Percentiles rank a stretch among this genome's conserved stretches.
phyloP scores from a whole-genome alignment of 2,113 vertebrate genomes.

The Ophthalmolycus amberensis region DNA sequence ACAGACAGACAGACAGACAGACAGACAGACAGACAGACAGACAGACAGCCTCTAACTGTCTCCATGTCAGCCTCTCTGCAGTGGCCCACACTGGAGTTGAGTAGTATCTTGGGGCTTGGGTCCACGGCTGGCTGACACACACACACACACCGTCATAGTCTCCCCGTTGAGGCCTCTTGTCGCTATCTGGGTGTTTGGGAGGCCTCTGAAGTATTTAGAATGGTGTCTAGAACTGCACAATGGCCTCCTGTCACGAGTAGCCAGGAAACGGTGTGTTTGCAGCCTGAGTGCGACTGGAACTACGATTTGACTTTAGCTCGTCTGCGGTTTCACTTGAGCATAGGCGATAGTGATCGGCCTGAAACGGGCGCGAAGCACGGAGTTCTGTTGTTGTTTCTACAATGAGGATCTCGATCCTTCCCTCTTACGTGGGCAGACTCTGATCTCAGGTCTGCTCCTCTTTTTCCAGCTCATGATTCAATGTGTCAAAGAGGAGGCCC shows the following conservation, averaged over 20 bases:
- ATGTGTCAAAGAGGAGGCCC: conserved; percentile 18
- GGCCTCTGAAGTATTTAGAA: conserved; percentile 64
- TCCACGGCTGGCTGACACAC: conserved; percentile 41
- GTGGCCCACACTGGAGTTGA: conserved; percentile 37
- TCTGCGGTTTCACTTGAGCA: conserved; percentile 39
- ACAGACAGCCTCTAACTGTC: conserved; percentile 30
- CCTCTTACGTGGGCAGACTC: conserved; percentile 28
- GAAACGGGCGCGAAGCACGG: conserved; percentile 26
- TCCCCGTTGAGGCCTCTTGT: conserved; percentile 70
- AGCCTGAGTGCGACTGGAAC: conserved; percentile 30
- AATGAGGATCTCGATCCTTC: conserved; percentile 32
- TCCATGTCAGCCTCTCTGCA: conserved; percentile 49
- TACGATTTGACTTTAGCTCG: conserved; percentile 28
- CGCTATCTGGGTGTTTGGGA: conserved; percentile 67
- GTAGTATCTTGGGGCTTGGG: conserved; percentile 37
- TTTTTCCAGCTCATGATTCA: conserved; percentile 14
- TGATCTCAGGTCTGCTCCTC: conserved; percentile 27
- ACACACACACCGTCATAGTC: conserved; percentile 25
- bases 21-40: conserved; percentile 20
- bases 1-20: not conserved
- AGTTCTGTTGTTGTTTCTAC: conserved; percentile 43
- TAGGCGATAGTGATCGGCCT: conserved; percentile 15
- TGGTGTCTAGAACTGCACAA: conserved; percentile 57
- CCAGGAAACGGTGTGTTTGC: conserved; percentile 49
- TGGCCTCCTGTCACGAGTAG: conserved; percentile 58